Conservation (phyloP, 2,797 vertebrate genomes). For the Lepilemur septentrionalis region DNA sequence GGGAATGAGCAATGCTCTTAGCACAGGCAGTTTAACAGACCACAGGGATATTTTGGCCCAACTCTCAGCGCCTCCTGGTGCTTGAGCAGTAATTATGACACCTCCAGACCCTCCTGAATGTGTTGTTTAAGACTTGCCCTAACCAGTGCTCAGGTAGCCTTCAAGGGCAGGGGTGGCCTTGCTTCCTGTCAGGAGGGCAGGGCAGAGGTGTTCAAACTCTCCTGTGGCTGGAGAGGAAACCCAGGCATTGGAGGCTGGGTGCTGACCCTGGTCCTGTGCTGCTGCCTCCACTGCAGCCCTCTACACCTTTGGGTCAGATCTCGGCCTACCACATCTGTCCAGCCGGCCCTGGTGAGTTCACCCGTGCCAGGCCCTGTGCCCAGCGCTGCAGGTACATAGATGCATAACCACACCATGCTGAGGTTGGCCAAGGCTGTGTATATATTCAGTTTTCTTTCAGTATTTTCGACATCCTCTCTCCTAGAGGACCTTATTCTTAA, state of each 20-base stretch:
- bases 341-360: background rate
- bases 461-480: constrained; percentile 35
- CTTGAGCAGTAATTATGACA: background rate
- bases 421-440: background rate
- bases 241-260: background rate
- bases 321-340: background rate
- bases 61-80: background rate
- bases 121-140: background rate
- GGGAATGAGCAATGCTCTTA: background rate
- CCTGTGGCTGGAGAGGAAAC: background rate
- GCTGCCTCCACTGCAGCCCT: background rate
- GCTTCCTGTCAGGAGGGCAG: background rate
- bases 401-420: background rate
- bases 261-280: background rate
- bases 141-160: background rate
- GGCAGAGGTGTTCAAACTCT: background rate
- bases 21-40: background rate
- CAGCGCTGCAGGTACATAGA: background rate
- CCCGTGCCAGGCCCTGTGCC: background rate
- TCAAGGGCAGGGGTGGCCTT: background rate
- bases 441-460: background rate
- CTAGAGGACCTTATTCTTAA: constrained; percentile 13
- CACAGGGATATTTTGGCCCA: background rate
- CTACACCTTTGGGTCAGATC: background rate
- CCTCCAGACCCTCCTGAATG: background rate